phyloP scores from a whole-genome alignment of 1,140 invertebrate species.

The Cydia amplana region DNA sequence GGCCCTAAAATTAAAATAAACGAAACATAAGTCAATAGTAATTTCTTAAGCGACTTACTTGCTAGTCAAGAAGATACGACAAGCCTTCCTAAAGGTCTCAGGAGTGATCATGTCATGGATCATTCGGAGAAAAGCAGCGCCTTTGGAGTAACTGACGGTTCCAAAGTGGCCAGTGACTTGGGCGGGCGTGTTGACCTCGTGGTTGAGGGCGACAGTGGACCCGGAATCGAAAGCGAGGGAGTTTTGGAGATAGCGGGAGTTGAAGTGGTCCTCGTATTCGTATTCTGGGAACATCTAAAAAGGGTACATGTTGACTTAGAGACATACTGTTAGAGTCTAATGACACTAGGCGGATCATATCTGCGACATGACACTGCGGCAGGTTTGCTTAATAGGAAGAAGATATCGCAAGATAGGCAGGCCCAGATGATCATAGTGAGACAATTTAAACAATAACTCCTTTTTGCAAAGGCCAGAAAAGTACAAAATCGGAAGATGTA shows the following conservation, averaged over 20 bases:
- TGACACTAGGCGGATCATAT: no score
- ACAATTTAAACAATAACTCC: no score
- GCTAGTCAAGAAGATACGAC: constrained; percentile 76
- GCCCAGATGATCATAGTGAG: no score
- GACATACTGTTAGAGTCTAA: no score
- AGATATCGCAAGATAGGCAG: no score
- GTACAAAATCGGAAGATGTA: no score
- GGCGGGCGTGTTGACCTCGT: constrained; percentile 77
- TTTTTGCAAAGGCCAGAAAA: no score
- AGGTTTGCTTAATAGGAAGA: no score
- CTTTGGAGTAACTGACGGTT: constrained; percentile 86
- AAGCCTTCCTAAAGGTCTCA: constrained; percentile 82
- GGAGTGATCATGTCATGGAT: constrained; percentile 85
- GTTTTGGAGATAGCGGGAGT: constrained; percentile 83
- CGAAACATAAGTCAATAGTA: neutral
- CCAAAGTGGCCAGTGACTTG: constrained; percentile 85
- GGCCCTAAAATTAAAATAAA: neutral
- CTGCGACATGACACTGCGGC: no score
- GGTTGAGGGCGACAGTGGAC: constrained; percentile 82
- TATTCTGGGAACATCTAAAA: constrained; percentile 76
- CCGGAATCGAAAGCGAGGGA: constrained; percentile 85
- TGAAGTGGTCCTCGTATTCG: constrained; percentile 80
- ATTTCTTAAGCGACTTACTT: constrained; percentile 52
- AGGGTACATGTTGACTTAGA: no score
- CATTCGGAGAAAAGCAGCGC: constrained; percentile 86